Evolutionary conservation across 2,888 invertebrate species (phyloP), one percentile per base, ranked within the genome.

Genomic region (Dasypogon diadema): DNA sequence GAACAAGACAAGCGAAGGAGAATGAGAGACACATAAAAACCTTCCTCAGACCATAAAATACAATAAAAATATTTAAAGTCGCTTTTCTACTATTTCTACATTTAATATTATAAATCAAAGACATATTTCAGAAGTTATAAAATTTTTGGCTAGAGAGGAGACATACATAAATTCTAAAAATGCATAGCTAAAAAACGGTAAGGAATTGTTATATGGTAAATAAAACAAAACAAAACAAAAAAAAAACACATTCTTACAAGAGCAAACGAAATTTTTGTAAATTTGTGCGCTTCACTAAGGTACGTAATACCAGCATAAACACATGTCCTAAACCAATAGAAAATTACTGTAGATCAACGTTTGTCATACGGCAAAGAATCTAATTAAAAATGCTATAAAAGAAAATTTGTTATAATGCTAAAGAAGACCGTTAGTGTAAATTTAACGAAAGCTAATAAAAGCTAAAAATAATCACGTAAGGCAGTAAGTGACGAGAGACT

Each of bases 61-160:
- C 18, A 65, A 46, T 24, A 42, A 48, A 55, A 75, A 34, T 56
- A 65, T 46, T 54, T 68, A 68, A 75, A 72, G n/a, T 75, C 75
- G 75, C 75, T 75, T 75, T 75, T 75, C 75, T 75, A 75, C 75
- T 48, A 75, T 75, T 75, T 75, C 75, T 75, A 75, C 75, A 75
- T 72, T 75, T 75, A 63, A 65, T 65, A 65, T 65, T 65, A 65
- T 74, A 74, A 60, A 60, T 74, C 30, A 74, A 51, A 42, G 55
- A 37, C 37, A 73, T 73, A 65, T 65, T 65, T 65, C 42, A 51
- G 51, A 65, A 65, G 6, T 65, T 21, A 51, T 3, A 65, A 65
- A 65, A 24, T 37, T 65, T 65, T 65, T 46, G 46, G 65, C 65
- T 65, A 65, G 48, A 63, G 16, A 65, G 14, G 24, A 46, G 46